These are phyloP conservation scores for Halcyon malimbica DNA, from an alignment of 2,113 vertebrate genomes.

Conservation along the genomic window DNA sequence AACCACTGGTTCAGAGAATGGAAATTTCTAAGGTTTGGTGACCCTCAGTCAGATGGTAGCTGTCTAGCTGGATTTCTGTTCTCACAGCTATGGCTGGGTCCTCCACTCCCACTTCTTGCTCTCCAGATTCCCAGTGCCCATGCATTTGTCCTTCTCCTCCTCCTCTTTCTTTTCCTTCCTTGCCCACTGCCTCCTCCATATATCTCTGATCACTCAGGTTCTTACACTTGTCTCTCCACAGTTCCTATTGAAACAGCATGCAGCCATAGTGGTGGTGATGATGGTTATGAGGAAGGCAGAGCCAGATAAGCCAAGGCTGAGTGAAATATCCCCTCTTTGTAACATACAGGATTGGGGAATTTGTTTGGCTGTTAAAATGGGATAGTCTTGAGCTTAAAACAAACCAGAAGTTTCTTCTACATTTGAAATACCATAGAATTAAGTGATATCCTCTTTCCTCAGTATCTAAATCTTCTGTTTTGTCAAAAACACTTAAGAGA, in stretches of 20 bases:
- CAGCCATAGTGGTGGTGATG: neutral
- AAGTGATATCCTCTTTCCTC: neutral
- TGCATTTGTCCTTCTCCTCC: neutral
- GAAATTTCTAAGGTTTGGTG: neutral
- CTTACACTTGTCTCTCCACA: neutral
- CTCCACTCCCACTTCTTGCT: neutral
- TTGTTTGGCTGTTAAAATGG: neutral
- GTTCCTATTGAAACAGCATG: neutral
- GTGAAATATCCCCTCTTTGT: conserved; percentile 16
- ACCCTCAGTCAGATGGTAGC: neutral
- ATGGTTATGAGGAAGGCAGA: neutral
- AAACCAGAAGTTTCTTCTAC: neutral
- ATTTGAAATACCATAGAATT: neutral
- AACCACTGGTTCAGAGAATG: neutral
- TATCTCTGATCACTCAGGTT: neutral
- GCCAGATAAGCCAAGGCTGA: neutral
- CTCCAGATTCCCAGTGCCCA: rapidly evolving
- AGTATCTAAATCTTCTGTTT: neutral
- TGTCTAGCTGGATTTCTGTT: neutral
- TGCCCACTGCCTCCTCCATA: neutral
- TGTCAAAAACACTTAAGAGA: neutral
- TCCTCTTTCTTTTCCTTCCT: neutral
- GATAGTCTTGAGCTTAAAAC: neutral
- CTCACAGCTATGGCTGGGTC: neutral
- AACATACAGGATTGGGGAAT: neutral